These are phyloP conservation scores for Drosophila barbarae DNA, from an alignment of 2,888 invertebrate species.

Conservation along the genomic window DNA sequence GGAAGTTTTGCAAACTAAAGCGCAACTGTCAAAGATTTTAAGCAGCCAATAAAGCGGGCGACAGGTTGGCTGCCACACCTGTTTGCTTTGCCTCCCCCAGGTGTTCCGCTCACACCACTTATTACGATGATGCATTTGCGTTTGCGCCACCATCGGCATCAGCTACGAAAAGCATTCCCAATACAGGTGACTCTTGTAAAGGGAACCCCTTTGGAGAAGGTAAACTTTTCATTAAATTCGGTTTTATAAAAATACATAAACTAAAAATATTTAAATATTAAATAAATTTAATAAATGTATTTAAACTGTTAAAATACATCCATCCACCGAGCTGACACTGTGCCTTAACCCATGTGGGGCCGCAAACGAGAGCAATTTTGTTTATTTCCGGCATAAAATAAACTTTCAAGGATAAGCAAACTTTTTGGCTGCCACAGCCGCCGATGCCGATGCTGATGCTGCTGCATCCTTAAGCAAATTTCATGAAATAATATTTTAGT, in stretches of 20 bases:
- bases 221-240: background rate
- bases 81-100: conserved; percentile 27
- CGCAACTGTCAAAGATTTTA: conserved; percentile 14
- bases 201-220: no score
- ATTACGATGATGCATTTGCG: conserved; percentile 46
- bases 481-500: conserved; percentile 73
- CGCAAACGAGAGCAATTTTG: conserved; percentile 64
- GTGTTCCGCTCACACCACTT: conserved; percentile 20
- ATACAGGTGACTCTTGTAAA: conserved; percentile 6
- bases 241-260: background rate
- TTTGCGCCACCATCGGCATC: conserved; percentile 23
- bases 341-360: conserved; percentile 27
- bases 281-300: background rate
- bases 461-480: conserved; percentile 72
- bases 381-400: conserved; percentile 74
- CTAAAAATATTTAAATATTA: background rate
- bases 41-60: conserved; percentile 26
- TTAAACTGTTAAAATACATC: background rate
- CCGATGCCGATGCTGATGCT: conserved; percentile 26
- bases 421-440: conserved; percentile 54
- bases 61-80: conserved; percentile 24
- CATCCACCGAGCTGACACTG: background rate
- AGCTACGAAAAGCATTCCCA: background rate
- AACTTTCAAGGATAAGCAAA: conserved; percentile 74
- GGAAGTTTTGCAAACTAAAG: background rate